Conservation (phyloP, 2,113 vertebrate genomes). For the Phaetusa simplex region DNA sequence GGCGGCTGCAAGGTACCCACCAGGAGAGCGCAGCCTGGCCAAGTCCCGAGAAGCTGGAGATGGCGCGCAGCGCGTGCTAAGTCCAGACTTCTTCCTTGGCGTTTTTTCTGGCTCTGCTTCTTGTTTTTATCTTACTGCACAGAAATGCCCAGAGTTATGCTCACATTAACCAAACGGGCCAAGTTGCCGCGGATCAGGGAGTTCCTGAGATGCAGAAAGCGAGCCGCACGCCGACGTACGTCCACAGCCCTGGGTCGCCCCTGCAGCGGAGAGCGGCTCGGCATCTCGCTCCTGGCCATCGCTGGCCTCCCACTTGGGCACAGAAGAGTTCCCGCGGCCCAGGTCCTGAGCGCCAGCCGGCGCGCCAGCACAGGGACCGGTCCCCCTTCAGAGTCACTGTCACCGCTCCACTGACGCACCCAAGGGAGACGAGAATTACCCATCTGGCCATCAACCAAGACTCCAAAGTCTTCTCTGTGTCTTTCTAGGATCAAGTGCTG, state of each 20-base stretch:
- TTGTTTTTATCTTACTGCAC: background rate
- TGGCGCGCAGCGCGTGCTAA: fast-evolving
- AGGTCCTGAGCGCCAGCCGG: background rate
- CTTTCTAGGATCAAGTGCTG: background rate
- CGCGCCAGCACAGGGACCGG: background rate
- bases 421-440: background rate
- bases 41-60: too few species aligned
- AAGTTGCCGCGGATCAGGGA: fast-evolving
- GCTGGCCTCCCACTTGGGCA: fast-evolving
- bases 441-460: background rate
- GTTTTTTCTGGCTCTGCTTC: background rate
- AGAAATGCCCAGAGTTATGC: background rate
- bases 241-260: fast-evolving
- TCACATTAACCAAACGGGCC: background rate
- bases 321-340: background rate
- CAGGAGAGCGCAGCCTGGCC: background rate
- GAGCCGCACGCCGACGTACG: fast-evolving
- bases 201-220: fast-evolving
- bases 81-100: background rate
- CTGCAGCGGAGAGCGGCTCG: background rate
- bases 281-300: background rate
- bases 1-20: background rate
- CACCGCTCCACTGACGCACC: background rate
- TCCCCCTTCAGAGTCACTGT: fast-evolving
- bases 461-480: background rate